Evolutionary conservation across 92 coral and sea anemone genomes (phyloP).

Genomic region (Paramuricea clavata): DNA sequence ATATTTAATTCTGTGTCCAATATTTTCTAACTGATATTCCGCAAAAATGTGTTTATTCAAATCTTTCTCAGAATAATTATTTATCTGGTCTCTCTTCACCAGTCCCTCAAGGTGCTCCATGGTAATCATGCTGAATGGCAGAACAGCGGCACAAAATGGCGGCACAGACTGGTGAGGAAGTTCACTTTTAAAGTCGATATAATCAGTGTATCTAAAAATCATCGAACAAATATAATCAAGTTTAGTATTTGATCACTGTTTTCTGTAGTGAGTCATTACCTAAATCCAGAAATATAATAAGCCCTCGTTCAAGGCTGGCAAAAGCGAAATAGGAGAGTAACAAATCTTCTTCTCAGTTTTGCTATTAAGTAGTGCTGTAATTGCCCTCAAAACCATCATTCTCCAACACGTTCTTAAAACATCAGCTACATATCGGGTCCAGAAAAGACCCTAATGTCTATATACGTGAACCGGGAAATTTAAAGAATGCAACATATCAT

Average conservation of each 20-base stretch:
- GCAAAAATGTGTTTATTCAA: slow-evolving; percentile 62
- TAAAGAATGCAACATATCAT: no score
- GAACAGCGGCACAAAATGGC: slow-evolving; percentile 72
- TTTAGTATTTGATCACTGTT: background rate
- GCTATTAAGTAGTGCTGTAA: no score
- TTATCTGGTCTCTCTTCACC: slow-evolving; percentile 70
- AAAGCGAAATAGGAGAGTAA: no score
- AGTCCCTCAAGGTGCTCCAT: slow-evolving; percentile 94
- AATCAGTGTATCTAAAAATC: slow-evolving; percentile 72
- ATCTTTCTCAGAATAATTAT: slow-evolving; percentile 64
- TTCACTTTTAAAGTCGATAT: slow-evolving; percentile 69
- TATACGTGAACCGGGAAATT: no score
- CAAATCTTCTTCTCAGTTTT: no score
- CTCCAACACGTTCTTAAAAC: no score
- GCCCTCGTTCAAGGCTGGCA: no score
- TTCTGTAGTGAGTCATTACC: no score
- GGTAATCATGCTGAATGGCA: slow-evolving; percentile 76
- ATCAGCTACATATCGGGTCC: no score
- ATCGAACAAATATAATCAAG: background rate
- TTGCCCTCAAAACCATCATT: no score
- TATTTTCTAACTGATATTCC: slow-evolving; percentile 74
- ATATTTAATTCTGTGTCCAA: slow-evolving; percentile 76
- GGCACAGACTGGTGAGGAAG: slow-evolving; percentile 61
- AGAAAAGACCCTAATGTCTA: no score
- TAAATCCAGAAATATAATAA: background rate